These are phyloP conservation scores for Callocephalon fimbriatum DNA, from an alignment of 2,113 vertebrate genomes.

Conservation along the genomic window DNA sequence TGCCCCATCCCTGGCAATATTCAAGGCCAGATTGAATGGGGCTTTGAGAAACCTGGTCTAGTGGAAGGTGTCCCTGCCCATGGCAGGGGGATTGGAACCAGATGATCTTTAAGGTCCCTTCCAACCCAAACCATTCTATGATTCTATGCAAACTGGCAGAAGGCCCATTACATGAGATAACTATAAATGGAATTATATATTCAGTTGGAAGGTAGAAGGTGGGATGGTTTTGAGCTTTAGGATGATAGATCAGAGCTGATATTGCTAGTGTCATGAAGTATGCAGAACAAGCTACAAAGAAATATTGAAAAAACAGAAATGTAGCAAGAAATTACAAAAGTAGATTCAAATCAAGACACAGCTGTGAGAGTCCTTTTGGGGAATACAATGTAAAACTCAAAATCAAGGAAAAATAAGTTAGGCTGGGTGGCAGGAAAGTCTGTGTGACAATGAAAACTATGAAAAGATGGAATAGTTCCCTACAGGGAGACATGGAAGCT, in stretches of 20 bases:
- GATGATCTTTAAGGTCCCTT: background rate
- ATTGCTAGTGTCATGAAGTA: background rate
- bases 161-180: background rate
- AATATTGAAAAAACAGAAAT: background rate
- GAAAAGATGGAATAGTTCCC: background rate
- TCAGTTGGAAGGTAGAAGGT: background rate
- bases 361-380: background rate
- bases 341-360: background rate
- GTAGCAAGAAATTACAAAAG: background rate
- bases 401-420: background rate
- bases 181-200: background rate
- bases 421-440: background rate
- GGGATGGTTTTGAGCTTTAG: background rate
- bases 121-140: background rate
- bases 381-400: background rate
- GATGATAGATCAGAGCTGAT: background rate
- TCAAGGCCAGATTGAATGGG: background rate
- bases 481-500: background rate
- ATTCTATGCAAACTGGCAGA: background rate
- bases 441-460: background rate
- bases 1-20: background rate
- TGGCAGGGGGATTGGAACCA: background rate
- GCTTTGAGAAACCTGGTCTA: background rate
- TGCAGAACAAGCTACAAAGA: background rate
- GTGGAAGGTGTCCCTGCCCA: background rate